phyloP scores from a whole-genome alignment of 2,888 invertebrate species.

The Gandaritis pyraliata region DNA sequence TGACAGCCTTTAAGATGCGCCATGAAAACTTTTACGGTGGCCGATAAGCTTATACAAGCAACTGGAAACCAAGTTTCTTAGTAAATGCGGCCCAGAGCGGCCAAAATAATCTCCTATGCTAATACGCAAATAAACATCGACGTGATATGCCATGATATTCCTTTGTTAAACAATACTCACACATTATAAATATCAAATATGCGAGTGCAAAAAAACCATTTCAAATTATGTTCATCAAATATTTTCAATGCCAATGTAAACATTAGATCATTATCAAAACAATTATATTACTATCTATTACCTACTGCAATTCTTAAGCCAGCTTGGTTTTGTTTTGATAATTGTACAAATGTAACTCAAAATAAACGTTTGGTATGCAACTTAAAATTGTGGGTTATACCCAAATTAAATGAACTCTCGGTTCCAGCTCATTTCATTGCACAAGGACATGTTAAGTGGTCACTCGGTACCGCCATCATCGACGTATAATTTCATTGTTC shows the following conservation, averaged over 20 bases:
- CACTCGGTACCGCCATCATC: constrained; percentile 26
- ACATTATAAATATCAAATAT: not conserved
- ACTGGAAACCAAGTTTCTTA: constrained; percentile 6
- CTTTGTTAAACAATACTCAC: constrained; percentile 27
- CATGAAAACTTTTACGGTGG: not conserved
- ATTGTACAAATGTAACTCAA: no score
- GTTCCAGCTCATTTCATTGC: constrained; percentile 4
- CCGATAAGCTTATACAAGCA: no score
- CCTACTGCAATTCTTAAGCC: no score
- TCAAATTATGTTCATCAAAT: constrained; percentile 6
- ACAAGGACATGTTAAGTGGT: constrained; percentile 28
- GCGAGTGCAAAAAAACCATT: constrained; percentile 9
- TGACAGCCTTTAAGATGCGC: no score
- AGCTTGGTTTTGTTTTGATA: no score
- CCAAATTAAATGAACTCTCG: not conserved
- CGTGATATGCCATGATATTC: constrained; percentile 34
- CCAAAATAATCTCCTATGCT: constrained; percentile 32
- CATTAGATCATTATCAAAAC: not conserved
- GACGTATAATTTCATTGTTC: constrained; percentile 47
- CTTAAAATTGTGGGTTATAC: no score
- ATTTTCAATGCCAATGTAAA: constrained; percentile 10
- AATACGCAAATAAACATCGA: constrained; percentile 29
- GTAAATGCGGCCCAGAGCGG: constrained; percentile 5
- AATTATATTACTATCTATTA: no score
- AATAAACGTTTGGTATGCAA: no score